Evolutionary conservation across 2,888 invertebrate genomes (phyloP), one percentile per base, ranked within the genome.

Genomic region (Spodoptera exigua): DNA sequence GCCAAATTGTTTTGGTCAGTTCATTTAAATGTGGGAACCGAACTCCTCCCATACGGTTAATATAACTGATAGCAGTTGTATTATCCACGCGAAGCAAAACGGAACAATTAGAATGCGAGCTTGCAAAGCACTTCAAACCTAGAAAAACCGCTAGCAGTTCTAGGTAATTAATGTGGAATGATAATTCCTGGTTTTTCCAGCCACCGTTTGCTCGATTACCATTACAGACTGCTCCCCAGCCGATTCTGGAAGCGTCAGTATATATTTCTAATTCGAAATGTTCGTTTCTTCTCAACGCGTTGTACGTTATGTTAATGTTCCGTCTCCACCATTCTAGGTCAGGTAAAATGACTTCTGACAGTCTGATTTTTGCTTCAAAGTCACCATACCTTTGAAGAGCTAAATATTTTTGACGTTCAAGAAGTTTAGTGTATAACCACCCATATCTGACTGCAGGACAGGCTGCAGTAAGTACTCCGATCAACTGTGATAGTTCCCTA

Each of bases 151-250:
- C 35, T 35, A 35, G 11, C n/a, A 35, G n/a, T 5, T 35, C 35
- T 16, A 56, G 27, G 32, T 56, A 48, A 2, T 69, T 69, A 5
- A 64, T 69, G 17, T 65, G 62, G 21, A 47, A 57, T 9, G 11
- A 12, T 7, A 13, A 5, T 41, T 63, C 63, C 0, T 4, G 27
- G 16, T 54, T 35, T 35, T 35, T 35, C 35, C 35, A 35, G 5
- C n/a, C 12, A 35, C 35, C 35, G n/a, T n/a, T 11, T 12, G 35
- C 35, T 35, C n/a, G 11, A n/a, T 36, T 36, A 36, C n/a, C 36
- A n/a, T 36, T n/a, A 36, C n/a, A 36, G n/a, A 36, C 36, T 36
- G 36, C 36, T 36, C 36, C 36, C 36, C 36, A 36, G n/a, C 36
- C 36, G 4, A n/a, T 36, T 36, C 36, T 7, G 5, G 36, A 36